phyloP scores from a whole-genome alignment of 1,140 invertebrate genomes.

The Bradynema listronoti region DNA sequence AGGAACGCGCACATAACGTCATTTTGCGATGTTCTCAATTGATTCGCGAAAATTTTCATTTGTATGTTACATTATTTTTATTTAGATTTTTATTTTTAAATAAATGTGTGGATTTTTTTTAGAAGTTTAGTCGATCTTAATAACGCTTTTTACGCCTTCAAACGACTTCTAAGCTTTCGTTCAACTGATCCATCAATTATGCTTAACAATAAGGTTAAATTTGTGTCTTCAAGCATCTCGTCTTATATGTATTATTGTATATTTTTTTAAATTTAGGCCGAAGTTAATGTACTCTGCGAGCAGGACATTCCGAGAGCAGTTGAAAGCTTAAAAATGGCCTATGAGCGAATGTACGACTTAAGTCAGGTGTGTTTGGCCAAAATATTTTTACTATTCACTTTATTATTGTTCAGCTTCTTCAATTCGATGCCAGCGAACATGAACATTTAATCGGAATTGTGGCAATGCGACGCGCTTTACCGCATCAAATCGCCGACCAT shows the following conservation, averaged over 20 bases:
- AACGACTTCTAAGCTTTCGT: constrained; percentile 26
- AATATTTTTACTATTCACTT: too few relatives aligned
- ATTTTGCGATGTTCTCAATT: constrained; percentile 30
- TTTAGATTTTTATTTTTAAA: background rate
- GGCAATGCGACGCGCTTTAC: constrained; percentile 22
- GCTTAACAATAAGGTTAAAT: constrained; percentile 27
- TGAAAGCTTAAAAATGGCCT: constrained; percentile 19
- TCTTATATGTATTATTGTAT: background rate
- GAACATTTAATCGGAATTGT: constrained; percentile 30
- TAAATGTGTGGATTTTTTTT: constrained; percentile 2
- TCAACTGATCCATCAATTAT: constrained; percentile 31
- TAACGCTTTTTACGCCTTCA: constrained; percentile 31
- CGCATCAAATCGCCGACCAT: constrained; percentile 32
- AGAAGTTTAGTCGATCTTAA: constrained; percentile 20
- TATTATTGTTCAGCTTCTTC: constrained; percentile 27
- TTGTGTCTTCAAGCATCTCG: background rate
- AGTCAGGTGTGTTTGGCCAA: constrained; percentile 23
- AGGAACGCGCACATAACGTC: constrained; percentile 24
- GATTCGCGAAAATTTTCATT: constrained; percentile 33
- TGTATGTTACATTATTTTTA: constrained; percentile 9
- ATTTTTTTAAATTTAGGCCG: constrained; percentile 20
- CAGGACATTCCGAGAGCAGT: constrained; percentile 37
- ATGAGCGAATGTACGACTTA: constrained; percentile 38
- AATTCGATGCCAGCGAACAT: constrained; percentile 35
- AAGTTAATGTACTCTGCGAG: constrained; percentile 27